Conservation (phyloP, 2,888 invertebrate genomes). For the Acanthococcus lagerstroemiae region DNA sequence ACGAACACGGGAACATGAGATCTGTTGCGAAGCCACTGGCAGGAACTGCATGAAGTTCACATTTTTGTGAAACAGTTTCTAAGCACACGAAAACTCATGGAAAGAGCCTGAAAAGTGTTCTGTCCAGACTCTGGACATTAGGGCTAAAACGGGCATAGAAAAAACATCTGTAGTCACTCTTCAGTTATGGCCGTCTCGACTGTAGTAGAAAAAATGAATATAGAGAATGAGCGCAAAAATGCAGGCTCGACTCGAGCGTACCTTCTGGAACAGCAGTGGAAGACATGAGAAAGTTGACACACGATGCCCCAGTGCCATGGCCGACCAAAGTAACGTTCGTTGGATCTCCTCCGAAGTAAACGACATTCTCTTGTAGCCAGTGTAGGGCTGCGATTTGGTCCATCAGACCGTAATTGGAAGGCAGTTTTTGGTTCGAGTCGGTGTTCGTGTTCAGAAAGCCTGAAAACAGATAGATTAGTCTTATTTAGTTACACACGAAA, state of each 20-base stretch:
- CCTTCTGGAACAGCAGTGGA: constrained; percentile 37
- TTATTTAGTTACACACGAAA: no score
- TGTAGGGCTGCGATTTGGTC: constrained; percentile 59
- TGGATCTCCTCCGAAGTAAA: constrained; percentile 87
- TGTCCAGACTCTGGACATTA: no score
- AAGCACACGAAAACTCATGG: no score
- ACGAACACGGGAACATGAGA: no score
- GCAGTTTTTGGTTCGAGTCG: constrained; percentile 71
- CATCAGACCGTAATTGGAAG: constrained; percentile 93
- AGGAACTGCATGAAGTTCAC: no score
- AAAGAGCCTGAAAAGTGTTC: no score
- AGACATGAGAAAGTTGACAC: constrained; percentile 88
- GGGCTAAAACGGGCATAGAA: no score
- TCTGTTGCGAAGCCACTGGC: no score
- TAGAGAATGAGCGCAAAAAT: constrained; percentile 1
- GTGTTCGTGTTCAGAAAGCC: constrained; percentile 83
- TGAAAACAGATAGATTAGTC: no score
- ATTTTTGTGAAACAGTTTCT: no score
- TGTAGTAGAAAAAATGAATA: neutral
- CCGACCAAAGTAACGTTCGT: constrained; percentile 87
- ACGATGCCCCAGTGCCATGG: constrained; percentile 69
- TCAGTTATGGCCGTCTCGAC: neutral
- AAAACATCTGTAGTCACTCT: no score
- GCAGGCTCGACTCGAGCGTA: constrained; percentile 10
- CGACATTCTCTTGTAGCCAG: constrained; percentile 89